phyloP scores from a whole-genome alignment of 2,797 vertebrate genomes.

The Numenius phaeopus region DNA sequence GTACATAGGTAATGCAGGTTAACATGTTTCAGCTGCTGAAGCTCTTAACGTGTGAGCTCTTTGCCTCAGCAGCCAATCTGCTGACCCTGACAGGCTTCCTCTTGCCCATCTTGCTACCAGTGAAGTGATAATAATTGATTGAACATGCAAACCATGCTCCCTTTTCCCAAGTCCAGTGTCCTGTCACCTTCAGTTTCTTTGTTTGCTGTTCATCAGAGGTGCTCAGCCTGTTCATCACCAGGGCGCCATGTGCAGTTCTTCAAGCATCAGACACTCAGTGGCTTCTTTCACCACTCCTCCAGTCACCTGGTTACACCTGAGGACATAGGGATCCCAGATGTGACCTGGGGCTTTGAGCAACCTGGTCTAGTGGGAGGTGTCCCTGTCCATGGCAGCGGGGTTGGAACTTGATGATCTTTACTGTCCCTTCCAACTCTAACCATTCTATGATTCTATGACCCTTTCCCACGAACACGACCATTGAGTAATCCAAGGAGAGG shows the following conservation, averaged over 20 bases:
- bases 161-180: background rate
- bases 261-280: background rate
- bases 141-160: background rate
- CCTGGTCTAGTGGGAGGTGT: too few relatives aligned
- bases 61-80: background rate
- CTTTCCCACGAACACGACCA: background rate
- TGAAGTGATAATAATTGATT: background rate
- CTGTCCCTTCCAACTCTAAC: too few relatives aligned
- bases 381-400: too few relatives aligned
- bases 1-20: background rate
- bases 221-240: background rate
- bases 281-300: background rate
- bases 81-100: background rate
- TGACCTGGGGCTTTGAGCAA: too few relatives aligned
- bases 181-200: background rate
- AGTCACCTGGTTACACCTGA: background rate
- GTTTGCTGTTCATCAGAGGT: background rate
- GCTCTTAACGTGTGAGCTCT: background rate
- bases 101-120: background rate
- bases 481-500: background rate
- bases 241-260: background rate
- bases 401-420: too few relatives aligned
- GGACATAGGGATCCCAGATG: fast-evolving
- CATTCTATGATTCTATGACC: too few relatives aligned
- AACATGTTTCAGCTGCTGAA: background rate